A percentile compares a stretch with the other conserved stretches of the same genome.
These are phyloP conservation scores for Rhyacichthys aspro DNA, from an alignment of 2,797 vertebrate species.

Conservation along the genomic window DNA sequence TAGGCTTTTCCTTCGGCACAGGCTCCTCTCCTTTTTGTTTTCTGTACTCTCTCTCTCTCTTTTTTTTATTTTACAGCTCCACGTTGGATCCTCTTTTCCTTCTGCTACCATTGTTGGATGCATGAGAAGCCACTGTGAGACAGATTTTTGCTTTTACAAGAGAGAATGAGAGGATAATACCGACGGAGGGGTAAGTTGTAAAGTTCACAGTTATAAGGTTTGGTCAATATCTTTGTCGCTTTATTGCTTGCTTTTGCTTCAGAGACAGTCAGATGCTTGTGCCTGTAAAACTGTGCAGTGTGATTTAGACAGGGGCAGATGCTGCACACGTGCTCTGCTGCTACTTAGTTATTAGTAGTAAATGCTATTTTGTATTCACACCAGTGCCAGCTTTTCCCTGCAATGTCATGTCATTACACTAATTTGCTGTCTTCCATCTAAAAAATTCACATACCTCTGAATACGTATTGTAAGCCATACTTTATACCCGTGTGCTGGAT, in stretches of 20 bases:
- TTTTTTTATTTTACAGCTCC: conserved; percentile 30
- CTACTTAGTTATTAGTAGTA: conserved; percentile 55
- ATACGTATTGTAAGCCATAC: background rate
- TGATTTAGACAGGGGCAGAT: conserved; percentile 33
- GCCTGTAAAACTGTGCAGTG: conserved; percentile 1
- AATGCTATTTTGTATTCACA: conserved; percentile 23
- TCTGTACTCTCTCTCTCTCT: conserved; percentile 20
- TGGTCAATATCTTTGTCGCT: conserved; percentile 2
- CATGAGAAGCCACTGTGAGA: conserved; percentile 36
- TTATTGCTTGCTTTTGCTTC: conserved; percentile 8
- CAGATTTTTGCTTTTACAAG: conserved; percentile 41
- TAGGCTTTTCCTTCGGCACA: conserved; percentile 68
- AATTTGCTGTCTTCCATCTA: background rate
- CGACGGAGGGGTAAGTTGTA: conserved; percentile 67
- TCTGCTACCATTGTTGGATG: conserved; percentile 56
- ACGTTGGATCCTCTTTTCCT: conserved; percentile 25
- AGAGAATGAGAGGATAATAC: conserved; percentile 53
- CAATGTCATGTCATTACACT: too few relatives aligned
- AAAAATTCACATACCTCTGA: background rate
- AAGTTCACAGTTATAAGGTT: conserved; percentile 51
- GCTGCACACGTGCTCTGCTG: conserved; percentile 49
- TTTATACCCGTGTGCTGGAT: background rate
- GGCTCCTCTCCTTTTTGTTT: conserved; percentile 48
- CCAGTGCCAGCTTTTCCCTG: background rate
- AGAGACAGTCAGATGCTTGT: conserved; percentile 22